A percentile compares a stretch with the other conserved stretches of the same genome.
These are phyloP conservation scores for Bradypodion pumilum DNA, from an alignment of 2,797 vertebrate species.

Conservation along the genomic window DNA sequence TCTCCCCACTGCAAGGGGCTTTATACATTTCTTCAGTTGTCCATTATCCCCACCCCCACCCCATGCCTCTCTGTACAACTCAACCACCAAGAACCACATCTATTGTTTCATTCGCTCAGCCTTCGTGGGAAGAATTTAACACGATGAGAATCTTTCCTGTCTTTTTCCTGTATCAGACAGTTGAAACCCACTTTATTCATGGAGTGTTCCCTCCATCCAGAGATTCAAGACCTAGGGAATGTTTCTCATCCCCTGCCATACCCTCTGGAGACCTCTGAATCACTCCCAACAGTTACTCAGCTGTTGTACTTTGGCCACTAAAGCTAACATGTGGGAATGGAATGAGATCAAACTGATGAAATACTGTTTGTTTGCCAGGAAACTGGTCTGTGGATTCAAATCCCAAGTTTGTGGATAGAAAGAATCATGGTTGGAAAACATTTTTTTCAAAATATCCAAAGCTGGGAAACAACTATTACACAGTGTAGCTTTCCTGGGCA, in stretches of 20 bases:
- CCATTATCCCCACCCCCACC: neutral
- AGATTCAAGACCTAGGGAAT: neutral
- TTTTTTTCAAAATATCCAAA: constrained; percentile 24
- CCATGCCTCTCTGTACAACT: neutral
- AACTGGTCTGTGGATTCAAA: constrained; percentile 23
- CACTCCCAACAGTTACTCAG: constrained; percentile 27
- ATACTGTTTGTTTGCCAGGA: constrained; percentile 29
- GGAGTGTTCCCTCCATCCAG: neutral
- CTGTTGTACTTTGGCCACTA: neutral
- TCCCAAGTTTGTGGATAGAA: neutral
- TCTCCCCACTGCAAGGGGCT: neutral
- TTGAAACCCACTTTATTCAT: neutral
- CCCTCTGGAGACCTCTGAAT: neutral
- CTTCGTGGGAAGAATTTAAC: neutral
- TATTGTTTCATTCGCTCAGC: neutral
- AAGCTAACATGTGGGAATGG: constrained; percentile 37
- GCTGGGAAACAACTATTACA: constrained; percentile 10
- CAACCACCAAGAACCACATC: neutral
- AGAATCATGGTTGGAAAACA: neutral
- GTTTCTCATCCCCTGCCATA: neutral
- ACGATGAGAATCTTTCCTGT: neutral
- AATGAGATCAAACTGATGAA: constrained; percentile 19
- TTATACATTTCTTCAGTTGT: neutral
- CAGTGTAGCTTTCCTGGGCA: neutral
- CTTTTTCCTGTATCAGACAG: neutral